These are phyloP conservation scores for Allygus modestus DNA, from an alignment of 2,888 invertebrate genomes.

Conservation along the genomic window DNA sequence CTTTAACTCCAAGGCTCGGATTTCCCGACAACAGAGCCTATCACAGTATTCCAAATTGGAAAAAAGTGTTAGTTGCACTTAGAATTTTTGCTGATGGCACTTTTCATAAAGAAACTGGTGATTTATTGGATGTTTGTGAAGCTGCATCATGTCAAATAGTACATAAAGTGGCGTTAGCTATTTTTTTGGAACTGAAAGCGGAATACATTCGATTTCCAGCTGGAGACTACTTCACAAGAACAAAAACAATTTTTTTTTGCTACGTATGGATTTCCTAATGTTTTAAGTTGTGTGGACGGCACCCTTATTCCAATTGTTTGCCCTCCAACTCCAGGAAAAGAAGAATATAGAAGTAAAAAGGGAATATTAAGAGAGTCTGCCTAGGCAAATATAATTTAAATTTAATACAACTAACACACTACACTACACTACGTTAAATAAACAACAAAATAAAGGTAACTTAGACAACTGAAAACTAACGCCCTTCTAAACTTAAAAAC, in stretches of 20 bases:
- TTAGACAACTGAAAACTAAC: no score
- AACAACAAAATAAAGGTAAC: no score
- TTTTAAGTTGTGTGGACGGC: background rate
- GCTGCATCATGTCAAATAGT: background rate
- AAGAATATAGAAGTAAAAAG: background rate
- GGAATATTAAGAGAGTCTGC: no score
- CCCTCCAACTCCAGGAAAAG: background rate
- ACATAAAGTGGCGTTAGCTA: background rate
- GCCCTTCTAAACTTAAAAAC: no score
- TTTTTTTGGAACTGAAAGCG: background rate
- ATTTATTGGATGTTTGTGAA: background rate
- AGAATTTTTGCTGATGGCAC: constrained; percentile 24
- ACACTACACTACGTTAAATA: no score
- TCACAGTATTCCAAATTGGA: constrained; percentile 16
- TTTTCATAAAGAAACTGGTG: background rate
- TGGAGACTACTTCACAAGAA: background rate
- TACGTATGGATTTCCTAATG: background rate
- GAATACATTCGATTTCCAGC: background rate
- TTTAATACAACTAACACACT: no score
- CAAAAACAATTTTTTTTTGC: background rate
- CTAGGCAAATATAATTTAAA: no score
- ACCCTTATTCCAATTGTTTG: background rate
- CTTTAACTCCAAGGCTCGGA: constrained; percentile 12
- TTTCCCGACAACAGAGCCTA: background rate
- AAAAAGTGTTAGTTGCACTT: constrained; percentile 24